A percentile compares a stretch with the other conserved stretches of the same genome.
Conservation (phyloP, 2,888 invertebrate species). For the Mythimna lalbum region DNA sequence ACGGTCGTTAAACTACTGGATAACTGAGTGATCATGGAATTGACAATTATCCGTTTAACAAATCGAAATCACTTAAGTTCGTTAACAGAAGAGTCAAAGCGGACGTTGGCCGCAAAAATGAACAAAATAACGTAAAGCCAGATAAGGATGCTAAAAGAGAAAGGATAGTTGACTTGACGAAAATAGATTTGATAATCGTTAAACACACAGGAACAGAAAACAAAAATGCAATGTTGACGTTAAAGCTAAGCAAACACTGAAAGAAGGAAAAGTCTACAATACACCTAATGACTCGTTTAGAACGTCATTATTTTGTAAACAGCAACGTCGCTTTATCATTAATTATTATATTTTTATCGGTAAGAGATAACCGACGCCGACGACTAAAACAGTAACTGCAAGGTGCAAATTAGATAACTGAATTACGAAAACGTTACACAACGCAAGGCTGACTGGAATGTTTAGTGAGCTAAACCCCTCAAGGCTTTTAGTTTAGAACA, state of each 20-base stretch:
- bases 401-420: conserved; percentile 59
- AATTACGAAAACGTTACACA: conserved; percentile 50
- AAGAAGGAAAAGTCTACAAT: conserved; percentile 43
- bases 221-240: conserved; percentile 37
- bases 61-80: conserved; percentile 64
- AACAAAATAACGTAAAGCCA: conserved; percentile 29
- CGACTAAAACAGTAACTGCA: conserved; percentile 30
- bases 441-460: conserved; percentile 38
- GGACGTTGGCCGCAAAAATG: conserved; percentile 41
- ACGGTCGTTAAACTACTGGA: conserved; percentile 52
- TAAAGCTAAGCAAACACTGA: conserved; percentile 44
- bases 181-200: conserved; percentile 40
- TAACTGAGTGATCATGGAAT: conserved; percentile 57
- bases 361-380: conserved; percentile 24
- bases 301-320: conserved; percentile 48
- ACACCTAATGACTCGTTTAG: conserved; percentile 13
- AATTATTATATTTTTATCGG: conserved; percentile 35
- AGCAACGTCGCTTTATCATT: conserved; percentile 26
- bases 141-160: conserved; percentile 35
- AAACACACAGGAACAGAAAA: conserved; percentile 44
- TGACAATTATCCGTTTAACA: conserved; percentile 61
- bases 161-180: conserved; percentile 31
- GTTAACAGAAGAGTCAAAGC: conserved; percentile 54
- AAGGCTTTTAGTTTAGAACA: conserved; percentile 24
- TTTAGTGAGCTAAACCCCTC: conserved; percentile 35